These are phyloP conservation scores for Lordiphosa fenestrarum DNA, from an alignment of 2,888 invertebrate species.

Conservation along the genomic window DNA sequence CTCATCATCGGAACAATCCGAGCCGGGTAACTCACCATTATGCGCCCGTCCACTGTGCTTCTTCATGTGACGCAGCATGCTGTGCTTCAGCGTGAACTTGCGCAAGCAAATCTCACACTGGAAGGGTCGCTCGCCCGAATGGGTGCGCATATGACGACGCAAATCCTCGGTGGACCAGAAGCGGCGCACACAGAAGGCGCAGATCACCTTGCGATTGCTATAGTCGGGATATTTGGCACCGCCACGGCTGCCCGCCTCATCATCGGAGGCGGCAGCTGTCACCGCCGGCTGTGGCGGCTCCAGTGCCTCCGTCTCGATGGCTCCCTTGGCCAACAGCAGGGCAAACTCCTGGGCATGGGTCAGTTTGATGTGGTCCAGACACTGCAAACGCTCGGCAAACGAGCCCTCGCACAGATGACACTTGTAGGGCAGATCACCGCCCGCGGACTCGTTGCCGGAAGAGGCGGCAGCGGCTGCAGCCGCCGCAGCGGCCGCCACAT, in stretches of 20 bases:
- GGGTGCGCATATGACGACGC: conserved; percentile 95
- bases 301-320: conserved; percentile 83
- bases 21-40: conserved; percentile 68
- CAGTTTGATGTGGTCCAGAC: conserved; percentile 89
- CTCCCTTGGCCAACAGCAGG: conserved; percentile 90
- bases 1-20: conserved; percentile 80
- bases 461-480: conserved; percentile 18
- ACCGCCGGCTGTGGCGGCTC: conserved; percentile 14
- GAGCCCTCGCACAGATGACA: conserved; percentile 96
- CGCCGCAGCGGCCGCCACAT: conserved; percentile 17
- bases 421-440: conserved; percentile 88
- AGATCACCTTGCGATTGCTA: conserved; percentile 92
- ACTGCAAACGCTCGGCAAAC: conserved; percentile 89
- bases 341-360: conserved; percentile 90
- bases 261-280: conserved; percentile 40
- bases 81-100: conserved; percentile 95
- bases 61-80: conserved; percentile 95
- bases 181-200: conserved; percentile 94
- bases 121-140: conserved; percentile 95
- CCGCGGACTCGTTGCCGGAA: neutral
- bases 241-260: conserved; percentile 80
- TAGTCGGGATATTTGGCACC: conserved; percentile 91
- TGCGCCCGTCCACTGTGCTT: conserved; percentile 88
- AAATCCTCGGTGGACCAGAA: conserved; percentile 98
- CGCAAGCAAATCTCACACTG: conserved; percentile 94